Conservation (phyloP, 2,797 vertebrate genomes). For the Meriones psammophilus region DNA sequence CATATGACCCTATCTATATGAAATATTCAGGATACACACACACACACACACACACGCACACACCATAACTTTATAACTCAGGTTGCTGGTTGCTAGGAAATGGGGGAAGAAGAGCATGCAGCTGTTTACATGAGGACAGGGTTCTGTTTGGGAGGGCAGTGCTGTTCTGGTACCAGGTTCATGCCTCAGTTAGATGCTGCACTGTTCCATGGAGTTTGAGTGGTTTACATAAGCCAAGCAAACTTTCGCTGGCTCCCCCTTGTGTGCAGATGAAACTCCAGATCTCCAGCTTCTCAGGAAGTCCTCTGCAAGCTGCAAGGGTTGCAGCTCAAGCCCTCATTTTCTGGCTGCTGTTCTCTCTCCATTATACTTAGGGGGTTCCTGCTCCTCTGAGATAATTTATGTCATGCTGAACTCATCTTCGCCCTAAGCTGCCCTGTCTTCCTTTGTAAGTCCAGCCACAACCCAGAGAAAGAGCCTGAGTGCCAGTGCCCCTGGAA, state of each 20-base stretch:
- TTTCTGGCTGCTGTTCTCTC: not conserved
- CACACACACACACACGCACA: not conserved
- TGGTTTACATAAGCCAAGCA: not conserved
- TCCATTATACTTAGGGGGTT: not conserved
- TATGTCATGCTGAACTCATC: not conserved
- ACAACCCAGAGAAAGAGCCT: slow-evolving; percentile 4
- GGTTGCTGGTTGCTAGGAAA: not conserved
- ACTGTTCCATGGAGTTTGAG: slow-evolving; percentile 13
- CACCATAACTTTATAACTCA: not conserved
- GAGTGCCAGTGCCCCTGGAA: not conserved
- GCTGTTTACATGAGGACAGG: not conserved
- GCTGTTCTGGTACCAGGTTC: not conserved
- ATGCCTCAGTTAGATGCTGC: not conserved
- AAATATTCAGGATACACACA: not conserved
- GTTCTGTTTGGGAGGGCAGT: not conserved
- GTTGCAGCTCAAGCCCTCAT: not conserved
- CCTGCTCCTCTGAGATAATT: not conserved
- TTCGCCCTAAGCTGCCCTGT: not conserved
- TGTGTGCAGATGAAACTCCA: slow-evolving; percentile 14
- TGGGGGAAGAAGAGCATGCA: not conserved
- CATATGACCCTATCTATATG: not conserved
- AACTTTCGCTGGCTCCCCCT: slow-evolving; percentile 31
- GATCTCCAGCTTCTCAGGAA: not conserved
- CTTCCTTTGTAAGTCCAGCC: not conserved
- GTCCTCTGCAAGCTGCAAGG: not conserved